Percentiles rank a stretch among this genome's conserved stretches.
These are phyloP conservation scores for Oscheius sp. DNA, from an alignment of 2,888 invertebrate species.

Conservation along the genomic window DNA sequence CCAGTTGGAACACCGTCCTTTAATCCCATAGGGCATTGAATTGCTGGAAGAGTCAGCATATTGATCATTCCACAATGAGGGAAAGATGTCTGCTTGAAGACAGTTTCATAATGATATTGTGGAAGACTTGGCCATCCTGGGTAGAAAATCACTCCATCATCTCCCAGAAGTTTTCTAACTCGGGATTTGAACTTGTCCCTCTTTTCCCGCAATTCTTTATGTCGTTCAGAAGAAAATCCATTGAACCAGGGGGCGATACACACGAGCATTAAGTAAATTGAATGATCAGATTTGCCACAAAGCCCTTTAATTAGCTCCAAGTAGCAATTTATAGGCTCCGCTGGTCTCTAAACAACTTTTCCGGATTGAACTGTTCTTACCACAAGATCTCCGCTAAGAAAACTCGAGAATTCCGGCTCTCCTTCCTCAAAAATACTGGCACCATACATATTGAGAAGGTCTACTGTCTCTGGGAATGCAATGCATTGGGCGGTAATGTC, in stretches of 20 bases:
- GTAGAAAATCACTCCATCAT: conserved; percentile 25
- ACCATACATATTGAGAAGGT: conserved; percentile 15
- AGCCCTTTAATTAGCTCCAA: conserved; percentile 1
- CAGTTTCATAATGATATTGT: conserved; percentile 75
- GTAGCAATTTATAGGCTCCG: conserved; percentile 4
- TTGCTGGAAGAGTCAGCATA: conserved; percentile 74
- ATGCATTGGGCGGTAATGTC: background rate
- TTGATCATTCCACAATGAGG: conserved; percentile 75
- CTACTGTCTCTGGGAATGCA: conserved; percentile 11
- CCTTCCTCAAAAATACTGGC: conserved; percentile 20
- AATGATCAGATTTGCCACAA: background rate
- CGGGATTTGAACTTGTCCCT: conserved; percentile 4
- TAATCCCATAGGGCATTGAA: conserved; percentile 75
- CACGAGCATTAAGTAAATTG: background rate
- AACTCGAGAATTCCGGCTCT: background rate
- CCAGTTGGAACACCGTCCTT: conserved; percentile 75
- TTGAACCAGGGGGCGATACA: background rate
- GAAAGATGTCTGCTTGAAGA: conserved; percentile 71
- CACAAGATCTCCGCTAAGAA: conserved; percentile 3
- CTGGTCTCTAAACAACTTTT: background rate
- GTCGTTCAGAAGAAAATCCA: background rate
- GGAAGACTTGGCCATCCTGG: conserved; percentile 73
- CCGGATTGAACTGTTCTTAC: background rate
- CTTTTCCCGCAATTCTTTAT: background rate
- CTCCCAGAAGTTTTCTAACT: background rate